phyloP scores from a whole-genome alignment of 2,888 invertebrate species.

The Onchidella celtica region DNA sequence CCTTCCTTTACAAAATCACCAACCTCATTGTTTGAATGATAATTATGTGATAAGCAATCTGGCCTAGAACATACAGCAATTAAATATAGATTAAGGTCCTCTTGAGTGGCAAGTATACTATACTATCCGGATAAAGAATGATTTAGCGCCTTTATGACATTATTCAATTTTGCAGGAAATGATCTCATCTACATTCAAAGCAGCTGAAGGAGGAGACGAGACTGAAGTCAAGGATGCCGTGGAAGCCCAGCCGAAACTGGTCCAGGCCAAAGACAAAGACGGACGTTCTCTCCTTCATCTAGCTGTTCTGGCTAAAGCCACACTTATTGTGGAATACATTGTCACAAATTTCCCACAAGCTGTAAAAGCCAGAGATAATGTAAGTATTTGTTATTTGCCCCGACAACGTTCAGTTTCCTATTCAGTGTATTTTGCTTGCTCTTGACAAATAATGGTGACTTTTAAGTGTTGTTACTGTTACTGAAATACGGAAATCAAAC shows the following conservation, averaged over 20 bases:
- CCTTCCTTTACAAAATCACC: no score
- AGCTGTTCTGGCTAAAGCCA: conserved; percentile 63
- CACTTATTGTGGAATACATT: conserved; percentile 62
- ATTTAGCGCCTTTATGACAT: no score
- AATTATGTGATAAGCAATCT: no score
- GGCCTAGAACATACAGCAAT: no score
- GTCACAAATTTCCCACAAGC: conserved; percentile 59
- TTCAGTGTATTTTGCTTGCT: not conserved
- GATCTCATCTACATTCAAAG: conserved; percentile 56
- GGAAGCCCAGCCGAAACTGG: conserved; percentile 58
- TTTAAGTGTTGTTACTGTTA: no score
- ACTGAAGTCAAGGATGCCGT: conserved; percentile 58
- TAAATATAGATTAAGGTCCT: no score
- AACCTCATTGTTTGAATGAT: no score
- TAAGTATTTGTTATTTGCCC: no score
- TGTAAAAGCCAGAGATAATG: conserved; percentile 68
- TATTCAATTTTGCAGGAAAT: conserved; percentile 56
- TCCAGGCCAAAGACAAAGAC: conserved; percentile 58
- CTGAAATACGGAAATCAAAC: no score
- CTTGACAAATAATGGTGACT: no score
- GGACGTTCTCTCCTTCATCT: conserved; percentile 68
- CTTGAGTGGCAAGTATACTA: no score
- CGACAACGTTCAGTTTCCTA: not conserved
- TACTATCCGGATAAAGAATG: no score
- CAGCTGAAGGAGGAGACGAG: conserved; percentile 58